These are phyloP conservation scores for Gari tellinella DNA, from an alignment of 2,888 invertebrate genomes.

Conservation along the genomic window DNA sequence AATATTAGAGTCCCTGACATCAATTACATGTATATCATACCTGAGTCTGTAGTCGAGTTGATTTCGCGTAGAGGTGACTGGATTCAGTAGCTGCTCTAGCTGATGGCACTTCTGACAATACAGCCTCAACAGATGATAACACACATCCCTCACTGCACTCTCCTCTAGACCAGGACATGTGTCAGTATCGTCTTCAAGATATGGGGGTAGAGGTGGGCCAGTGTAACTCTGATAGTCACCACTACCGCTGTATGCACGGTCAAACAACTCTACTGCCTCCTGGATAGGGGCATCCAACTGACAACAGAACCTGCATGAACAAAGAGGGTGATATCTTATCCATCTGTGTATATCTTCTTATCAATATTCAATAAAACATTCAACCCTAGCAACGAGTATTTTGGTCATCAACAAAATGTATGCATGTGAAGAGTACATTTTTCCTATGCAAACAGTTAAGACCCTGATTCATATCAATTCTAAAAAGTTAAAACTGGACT, in stretches of 20 bases:
- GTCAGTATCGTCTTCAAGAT: slow-evolving; percentile 72
- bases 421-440: no score
- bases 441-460: no score
- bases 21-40: slow-evolving; percentile 67
- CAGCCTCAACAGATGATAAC: slow-evolving; percentile 93
- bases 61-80: slow-evolving; percentile 91
- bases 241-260: slow-evolving; percentile 85
- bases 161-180: slow-evolving; percentile 45
- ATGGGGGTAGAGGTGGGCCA: slow-evolving; percentile 81
- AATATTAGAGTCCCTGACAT: no score
- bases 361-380: no score
- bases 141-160: slow-evolving; percentile 86
- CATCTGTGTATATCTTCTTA: no score
- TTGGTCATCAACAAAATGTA: no score
- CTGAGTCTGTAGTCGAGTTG: slow-evolving; percentile 91
- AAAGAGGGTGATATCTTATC: no score
- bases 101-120: slow-evolving; percentile 87
- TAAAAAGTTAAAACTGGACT: no score
- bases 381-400: no score
- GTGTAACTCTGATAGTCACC: slow-evolving; percentile 72
- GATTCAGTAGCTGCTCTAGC: slow-evolving; percentile 89
- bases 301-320: slow-evolving; percentile 90
- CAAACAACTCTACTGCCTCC: slow-evolving; percentile 90
- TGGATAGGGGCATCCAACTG: slow-evolving; percentile 90
- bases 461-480: no score